Evolutionary conservation across 2,113 vertebrate genomes (phyloP), one percentile per base, ranked within the genome.

Genomic region (Alligator sinensis): DNA sequence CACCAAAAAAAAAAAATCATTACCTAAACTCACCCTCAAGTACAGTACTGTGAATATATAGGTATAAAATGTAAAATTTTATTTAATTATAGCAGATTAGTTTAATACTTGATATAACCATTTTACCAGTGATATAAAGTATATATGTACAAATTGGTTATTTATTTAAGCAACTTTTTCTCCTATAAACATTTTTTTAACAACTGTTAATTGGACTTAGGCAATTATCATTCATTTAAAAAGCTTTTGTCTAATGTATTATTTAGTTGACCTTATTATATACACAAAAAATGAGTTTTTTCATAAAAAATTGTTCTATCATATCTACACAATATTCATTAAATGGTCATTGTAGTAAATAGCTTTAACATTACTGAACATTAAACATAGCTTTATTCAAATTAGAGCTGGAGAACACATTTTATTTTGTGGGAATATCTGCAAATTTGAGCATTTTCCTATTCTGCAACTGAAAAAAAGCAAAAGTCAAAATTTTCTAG

Each of bases 31-130:
- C 90, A 70, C 61, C 11, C n/a, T 87, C 27, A n/a, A 59, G 11
- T 72, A 25, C 0, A 0, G 3, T 6, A 25, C 9, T 62, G 57
- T 14, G 4, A 4, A 72, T 47, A 2, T 9, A 30, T 17, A 47
- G 38, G 6, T 21, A 68, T 59, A 34, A 18, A 38, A 19, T 27
- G 30, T 60, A 62, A 80, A 16, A 34, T 72, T 58, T 81, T 24
- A 38, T 88, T 84, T 6, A 3, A 19, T 54, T 28, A 86, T 70
- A 66, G 7, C 17, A 68, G 16, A 17, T 58, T 58, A 21, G 2
- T 82, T 86, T 60, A 87, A 15, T 68, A 68, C 30, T 68, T 68
- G n/a, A 84, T 63, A 77, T 5, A 12, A 61, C 24, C 78, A 68
- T n/a, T 82, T 70, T 19, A 86, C 86, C 18, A 76, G 38, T 47